Evolutionary conservation across 2,888 invertebrate species (phyloP).

Genomic region (Pediacus dermestoides): DNA sequence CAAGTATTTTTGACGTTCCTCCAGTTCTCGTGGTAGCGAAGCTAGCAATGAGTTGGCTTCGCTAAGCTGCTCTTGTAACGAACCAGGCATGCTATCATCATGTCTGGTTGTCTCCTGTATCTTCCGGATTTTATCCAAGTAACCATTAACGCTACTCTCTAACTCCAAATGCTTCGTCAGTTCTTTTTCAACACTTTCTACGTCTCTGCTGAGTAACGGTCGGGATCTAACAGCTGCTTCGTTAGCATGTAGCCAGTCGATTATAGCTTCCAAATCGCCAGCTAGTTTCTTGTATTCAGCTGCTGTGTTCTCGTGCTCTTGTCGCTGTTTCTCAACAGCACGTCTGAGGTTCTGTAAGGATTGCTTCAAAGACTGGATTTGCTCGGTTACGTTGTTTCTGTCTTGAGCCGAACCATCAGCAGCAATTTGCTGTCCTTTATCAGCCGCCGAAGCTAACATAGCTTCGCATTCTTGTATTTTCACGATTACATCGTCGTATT

Average conservation of each 20-base stretch:
- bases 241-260: constrained; percentile 79
- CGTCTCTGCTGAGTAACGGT: constrained; percentile 74
- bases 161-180: constrained; percentile 71
- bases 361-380: constrained; percentile 81
- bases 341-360: constrained; percentile 75
- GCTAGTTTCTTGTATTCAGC: constrained; percentile 85
- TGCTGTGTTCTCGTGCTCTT: constrained; percentile 82
- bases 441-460: constrained; percentile 77
- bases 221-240: constrained; percentile 79
- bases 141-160: constrained; percentile 64
- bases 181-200: constrained; percentile 76
- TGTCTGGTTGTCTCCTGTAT: constrained; percentile 69
- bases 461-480: constrained; percentile 91
- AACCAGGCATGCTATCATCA: constrained; percentile 76
- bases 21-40: constrained; percentile 75
- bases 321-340: constrained; percentile 78
- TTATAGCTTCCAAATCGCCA: constrained; percentile 74
- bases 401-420: constrained; percentile 86
- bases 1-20: constrained; percentile 76
- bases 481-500: constrained; percentile 79
- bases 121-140: constrained; percentile 59
- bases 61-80: constrained; percentile 77
- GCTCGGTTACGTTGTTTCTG: constrained; percentile 81
- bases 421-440: constrained; percentile 90
- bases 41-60: constrained; percentile 76